Percentiles rank a stretch among this genome's conserved stretches.
Evolutionary conservation across 2,113 vertebrate genomes (phyloP).

Genomic region (Turdus rufiventris): DNA sequence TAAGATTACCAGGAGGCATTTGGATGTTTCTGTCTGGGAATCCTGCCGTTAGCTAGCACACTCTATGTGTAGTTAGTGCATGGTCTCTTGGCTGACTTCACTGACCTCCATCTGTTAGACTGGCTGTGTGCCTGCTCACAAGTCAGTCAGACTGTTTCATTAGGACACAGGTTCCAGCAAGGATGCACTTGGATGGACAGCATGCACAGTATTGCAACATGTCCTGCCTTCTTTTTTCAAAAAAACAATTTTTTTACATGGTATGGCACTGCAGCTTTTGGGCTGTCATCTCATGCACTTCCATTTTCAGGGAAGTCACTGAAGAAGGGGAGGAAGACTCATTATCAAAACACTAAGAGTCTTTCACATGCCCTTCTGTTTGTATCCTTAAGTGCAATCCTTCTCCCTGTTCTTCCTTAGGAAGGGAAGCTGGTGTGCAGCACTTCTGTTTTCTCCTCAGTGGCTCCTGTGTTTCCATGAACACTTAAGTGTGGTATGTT

Average conservation of each 20-base stretch:
- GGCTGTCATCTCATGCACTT: background rate
- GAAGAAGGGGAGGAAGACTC: background rate
- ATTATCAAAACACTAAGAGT: background rate
- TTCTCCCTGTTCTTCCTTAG: background rate
- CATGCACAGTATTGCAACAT: background rate
- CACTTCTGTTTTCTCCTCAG: background rate
- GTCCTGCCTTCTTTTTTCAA: background rate
- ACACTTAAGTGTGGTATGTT: background rate
- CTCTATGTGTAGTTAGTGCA: constrained; percentile 18
- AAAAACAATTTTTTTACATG: background rate
- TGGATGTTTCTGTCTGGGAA: constrained; percentile 53
- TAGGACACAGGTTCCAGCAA: constrained; percentile 57
- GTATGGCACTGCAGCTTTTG: background rate
- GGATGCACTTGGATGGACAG: constrained; percentile 24
- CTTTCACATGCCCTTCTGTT: background rate
- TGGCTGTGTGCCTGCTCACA: constrained; percentile 65
- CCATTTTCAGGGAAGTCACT: background rate
- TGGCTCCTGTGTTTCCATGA: background rate
- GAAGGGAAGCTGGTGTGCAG: background rate
- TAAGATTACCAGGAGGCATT: constrained; percentile 29
- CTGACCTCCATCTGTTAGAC: constrained; percentile 64
- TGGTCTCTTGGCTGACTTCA: constrained; percentile 58
- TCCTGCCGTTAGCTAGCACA: constrained; percentile 50
- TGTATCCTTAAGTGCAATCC: background rate
- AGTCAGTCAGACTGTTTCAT: constrained; percentile 41